Percentiles rank a stretch among this genome's conserved stretches.
Evolutionary conservation across 1,140 invertebrate genomes (phyloP).

Genomic region (Formica exsecta): DNA sequence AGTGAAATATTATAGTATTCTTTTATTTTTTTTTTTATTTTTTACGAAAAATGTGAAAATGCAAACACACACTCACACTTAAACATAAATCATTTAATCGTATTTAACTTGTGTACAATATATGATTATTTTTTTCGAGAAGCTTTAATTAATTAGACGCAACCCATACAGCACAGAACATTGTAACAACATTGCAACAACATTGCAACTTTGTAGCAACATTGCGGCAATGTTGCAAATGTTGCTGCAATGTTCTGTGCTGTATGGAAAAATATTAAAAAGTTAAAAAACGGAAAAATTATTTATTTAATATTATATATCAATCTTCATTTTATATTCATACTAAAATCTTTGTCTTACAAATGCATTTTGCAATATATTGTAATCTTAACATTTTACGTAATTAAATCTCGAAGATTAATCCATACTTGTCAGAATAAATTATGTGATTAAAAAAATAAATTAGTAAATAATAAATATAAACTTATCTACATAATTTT

Average conservation of each 20-base stretch:
- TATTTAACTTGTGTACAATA: neutral
- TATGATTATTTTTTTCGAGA: neutral
- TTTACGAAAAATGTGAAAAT: neutral
- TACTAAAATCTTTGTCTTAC: neutral
- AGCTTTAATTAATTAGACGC: neutral
- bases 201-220: too few relatives aligned
- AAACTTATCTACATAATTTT: neutral
- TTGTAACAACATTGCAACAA: too few relatives aligned
- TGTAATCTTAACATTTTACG: neutral
- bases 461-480: neutral
- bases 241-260: too few relatives aligned
- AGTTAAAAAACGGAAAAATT: neutral
- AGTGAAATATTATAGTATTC: conserved; percentile 3
- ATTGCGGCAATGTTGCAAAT: too few relatives aligned
- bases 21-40: neutral
- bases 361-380: conserved; percentile 3
- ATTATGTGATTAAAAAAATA: neutral
- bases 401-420: neutral
- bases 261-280: neutral
- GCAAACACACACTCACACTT: neutral
- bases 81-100: neutral
- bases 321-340: neutral
- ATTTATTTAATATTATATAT: neutral
- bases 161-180: too few relatives aligned
- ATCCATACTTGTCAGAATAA: neutral